These are phyloP conservation scores for Edolisoma coerulescens DNA, from an alignment of 2,113 vertebrate species.

Conservation along the genomic window DNA sequence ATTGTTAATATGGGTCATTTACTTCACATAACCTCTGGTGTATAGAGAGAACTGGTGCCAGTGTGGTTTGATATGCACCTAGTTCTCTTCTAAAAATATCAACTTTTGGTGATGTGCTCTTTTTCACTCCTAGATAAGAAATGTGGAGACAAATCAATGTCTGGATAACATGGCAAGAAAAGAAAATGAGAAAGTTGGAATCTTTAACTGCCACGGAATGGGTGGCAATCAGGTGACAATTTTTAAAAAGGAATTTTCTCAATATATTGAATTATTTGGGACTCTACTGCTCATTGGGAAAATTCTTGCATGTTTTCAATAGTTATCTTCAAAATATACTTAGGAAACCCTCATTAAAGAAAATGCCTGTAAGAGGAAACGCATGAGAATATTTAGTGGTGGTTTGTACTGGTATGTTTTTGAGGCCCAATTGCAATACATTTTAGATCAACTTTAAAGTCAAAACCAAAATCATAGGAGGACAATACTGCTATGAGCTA, in stretches of 20 bases:
- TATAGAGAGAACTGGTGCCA: background rate
- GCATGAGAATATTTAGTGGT: background rate
- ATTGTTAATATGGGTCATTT: background rate
- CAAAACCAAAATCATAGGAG: background rate
- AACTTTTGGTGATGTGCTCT: background rate
- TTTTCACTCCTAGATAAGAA: conserved; percentile 83
- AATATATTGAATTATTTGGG: background rate
- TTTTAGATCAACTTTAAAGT: background rate
- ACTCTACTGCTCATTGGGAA: background rate
- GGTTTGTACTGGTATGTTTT: background rate
- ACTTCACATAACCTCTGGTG: background rate
- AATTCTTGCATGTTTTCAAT: background rate
- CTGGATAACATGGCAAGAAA: conserved; percentile 99
- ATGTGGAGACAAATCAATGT: conserved; percentile 98
- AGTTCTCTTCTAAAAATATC: background rate
- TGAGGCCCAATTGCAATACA: background rate
- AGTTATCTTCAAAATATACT: background rate
- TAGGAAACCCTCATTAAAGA: background rate
- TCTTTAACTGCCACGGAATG: conserved; percentile 99
- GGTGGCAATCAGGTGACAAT: conserved; percentile 93
- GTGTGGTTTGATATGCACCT: background rate
- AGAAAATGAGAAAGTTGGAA: conserved; percentile 98
- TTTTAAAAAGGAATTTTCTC: background rate
- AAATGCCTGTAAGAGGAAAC: background rate
- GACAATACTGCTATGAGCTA: background rate